Conservation (phyloP, 1,140 invertebrate genomes). For the Diabrotica undecimpunctata region DNA sequence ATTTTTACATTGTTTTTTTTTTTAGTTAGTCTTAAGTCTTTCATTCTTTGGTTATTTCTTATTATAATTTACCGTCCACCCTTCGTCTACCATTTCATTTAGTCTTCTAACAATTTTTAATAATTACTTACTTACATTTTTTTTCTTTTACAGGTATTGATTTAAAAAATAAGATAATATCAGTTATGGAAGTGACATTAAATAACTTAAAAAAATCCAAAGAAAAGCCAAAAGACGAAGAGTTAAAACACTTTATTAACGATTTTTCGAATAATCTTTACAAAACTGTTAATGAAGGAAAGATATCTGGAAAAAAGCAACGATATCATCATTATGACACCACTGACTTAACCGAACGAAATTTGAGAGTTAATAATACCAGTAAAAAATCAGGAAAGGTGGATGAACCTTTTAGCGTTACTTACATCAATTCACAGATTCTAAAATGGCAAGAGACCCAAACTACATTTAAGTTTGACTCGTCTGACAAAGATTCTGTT, state of each 20-base stretch:
- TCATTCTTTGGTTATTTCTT: too few relatives aligned
- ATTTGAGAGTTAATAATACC: not conserved
- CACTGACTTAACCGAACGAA: not conserved
- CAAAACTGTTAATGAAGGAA: conserved; percentile 14
- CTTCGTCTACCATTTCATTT: too few relatives aligned
- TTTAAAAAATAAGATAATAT: conserved; percentile 34
- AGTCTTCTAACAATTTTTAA: too few relatives aligned
- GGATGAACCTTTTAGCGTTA: conserved; percentile 21
- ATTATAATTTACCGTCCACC: too few relatives aligned
- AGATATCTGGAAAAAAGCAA: not conserved
- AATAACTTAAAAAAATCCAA: conserved; percentile 23
- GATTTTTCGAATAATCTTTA: conserved; percentile 25
- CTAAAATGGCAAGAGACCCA: conserved; percentile 31
- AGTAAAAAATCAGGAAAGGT: not conserved
- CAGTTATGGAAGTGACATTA: conserved; percentile 29
- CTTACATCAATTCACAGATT: conserved; percentile 34
- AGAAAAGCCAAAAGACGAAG: conserved; percentile 19
- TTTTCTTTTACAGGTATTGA: conserved; percentile 20
- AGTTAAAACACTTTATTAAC: conserved; percentile 22
- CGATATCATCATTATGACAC: not conserved
- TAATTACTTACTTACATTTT: too few relatives aligned
- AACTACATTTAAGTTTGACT: conserved; percentile 30
- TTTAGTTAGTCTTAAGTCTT: too few relatives aligned
- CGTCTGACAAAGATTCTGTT: conserved; percentile 25
- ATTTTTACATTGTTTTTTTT: too few relatives aligned